Base-by-base conservation (phyloP, 2,888 invertebrate genomes). In the Diarsia dahlii region DNA sequence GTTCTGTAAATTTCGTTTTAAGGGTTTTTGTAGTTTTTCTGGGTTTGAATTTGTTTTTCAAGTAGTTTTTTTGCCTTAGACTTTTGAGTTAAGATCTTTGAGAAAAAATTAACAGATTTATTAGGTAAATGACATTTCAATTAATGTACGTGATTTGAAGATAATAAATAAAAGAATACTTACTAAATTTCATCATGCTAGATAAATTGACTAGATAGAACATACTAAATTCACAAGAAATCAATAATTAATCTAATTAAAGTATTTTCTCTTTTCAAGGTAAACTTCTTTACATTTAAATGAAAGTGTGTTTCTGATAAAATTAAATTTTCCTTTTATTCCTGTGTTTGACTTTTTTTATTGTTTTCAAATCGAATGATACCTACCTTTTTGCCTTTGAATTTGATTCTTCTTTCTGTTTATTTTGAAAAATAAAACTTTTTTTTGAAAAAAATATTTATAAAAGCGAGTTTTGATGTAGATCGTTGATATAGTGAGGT, bases 61-160 rank as follows among this genome's bases (percentile, higher is more conserved):
- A 65, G 71, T 81, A 75, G 74, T 76, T 63, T 63, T 74, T 75
- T 80, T 85, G 84, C 71, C 79, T 75, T 77, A 71, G 71, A 58
- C 65, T 76, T 76, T 18, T 76, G 78, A 80, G 62, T 65, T 68
- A 50, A 58, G 3, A 66, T 65, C 48, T 65, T 28, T 60, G 46
- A 74, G 68, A 54, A 66, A 54, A 71, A 67, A 46, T 23, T 28
- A 45, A 67, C 72, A 34, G 46, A 62, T 69, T 69, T 62, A 69
- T 6, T 66, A 78, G 64, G 62, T 80, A 77, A 71, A 83, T 77
- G 81, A 85, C 77, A 84, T 85, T 82, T 85, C 84, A 86, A 80
- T 54, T 80, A 80, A 88, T 85, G 81, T 87, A 81, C 86, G 87
- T 87, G 87, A 87, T 84, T 87, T 85, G 86, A 87, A 80, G 87